phyloP scores from a whole-genome alignment of 2,888 invertebrate genomes.

The Euplexia lucipara region DNA sequence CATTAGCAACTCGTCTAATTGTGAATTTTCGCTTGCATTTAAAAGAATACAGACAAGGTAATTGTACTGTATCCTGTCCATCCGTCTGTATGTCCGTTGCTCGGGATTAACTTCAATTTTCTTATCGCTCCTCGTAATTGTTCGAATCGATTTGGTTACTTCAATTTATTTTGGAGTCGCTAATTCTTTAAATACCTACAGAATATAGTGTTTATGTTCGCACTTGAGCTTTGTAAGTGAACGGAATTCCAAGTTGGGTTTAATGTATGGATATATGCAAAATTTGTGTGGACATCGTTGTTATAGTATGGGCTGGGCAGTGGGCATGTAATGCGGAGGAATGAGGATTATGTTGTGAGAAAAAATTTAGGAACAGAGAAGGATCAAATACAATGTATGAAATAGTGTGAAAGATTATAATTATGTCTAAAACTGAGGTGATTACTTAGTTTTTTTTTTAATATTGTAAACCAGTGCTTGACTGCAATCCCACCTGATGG shows the following conservation, averaged over 20 bases:
- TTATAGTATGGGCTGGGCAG: too few species aligned
- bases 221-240: constrained; percentile 21
- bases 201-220: constrained; percentile 10
- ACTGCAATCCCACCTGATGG: too few species aligned
- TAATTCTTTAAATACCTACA: constrained; percentile 63
- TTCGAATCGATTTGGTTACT: constrained; percentile 57
- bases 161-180: constrained; percentile 62
- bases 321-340: too few species aligned
- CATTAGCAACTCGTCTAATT: constrained; percentile 66
- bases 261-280: too few species aligned
- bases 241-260: background rate
- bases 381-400: too few species aligned
- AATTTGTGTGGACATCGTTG: too few species aligned
- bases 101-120: constrained; percentile 65
- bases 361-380: too few species aligned
- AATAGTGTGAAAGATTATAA: too few species aligned
- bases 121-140: constrained; percentile 62
- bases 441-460: too few species aligned
- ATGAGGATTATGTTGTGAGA: too few species aligned
- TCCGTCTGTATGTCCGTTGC: constrained; percentile 71
- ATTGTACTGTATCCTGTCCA: constrained; percentile 84
- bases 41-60: constrained; percentile 80
- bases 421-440: too few species aligned
- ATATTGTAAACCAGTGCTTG: too few species aligned
- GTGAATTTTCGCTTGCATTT: constrained; percentile 74